A percentile compares a stretch with the other conserved stretches of the same genome.
Evolutionary conservation across 2,797 vertebrate genomes (phyloP).

Genomic region (Coreius guichenoti): DNA sequence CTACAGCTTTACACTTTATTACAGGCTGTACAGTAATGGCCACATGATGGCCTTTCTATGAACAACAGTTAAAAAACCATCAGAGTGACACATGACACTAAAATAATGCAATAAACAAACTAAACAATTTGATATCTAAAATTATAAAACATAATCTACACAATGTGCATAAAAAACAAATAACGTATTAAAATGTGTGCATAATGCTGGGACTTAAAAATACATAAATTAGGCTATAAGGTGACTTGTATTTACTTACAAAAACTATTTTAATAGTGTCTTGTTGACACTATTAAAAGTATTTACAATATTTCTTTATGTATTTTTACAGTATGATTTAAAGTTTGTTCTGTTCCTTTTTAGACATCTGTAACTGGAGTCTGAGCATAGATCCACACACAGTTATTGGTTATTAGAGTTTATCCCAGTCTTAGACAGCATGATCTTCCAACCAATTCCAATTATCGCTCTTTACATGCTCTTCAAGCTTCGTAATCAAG

Average conservation of each 20-base stretch:
- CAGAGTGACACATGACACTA: too few relatives aligned
- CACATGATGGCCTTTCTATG: too few relatives aligned
- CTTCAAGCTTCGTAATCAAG: constrained; percentile 32
- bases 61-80: not conserved
- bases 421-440: not conserved
- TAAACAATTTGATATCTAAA: too few relatives aligned
- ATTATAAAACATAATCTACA: not conserved
- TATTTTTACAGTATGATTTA: not conserved
- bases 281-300: not conserved
- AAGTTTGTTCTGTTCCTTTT: not conserved
- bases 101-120: not conserved
- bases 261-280: not conserved
- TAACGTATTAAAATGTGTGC: not conserved
- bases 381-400: not conserved
- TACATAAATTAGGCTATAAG: not conserved
- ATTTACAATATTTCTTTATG: not conserved
- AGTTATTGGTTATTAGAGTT: not conserved
- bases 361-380: not conserved
- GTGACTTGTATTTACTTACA: not conserved
- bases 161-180: not conserved
- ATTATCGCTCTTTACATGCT: constrained; percentile 46
- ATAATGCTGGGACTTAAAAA: too few relatives aligned
- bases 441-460: constrained; percentile 24
- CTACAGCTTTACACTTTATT: too few relatives aligned
- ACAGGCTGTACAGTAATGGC: too few relatives aligned